phyloP scores from a whole-genome alignment of 1,140 invertebrate species.

The Zophobas atratus region DNA sequence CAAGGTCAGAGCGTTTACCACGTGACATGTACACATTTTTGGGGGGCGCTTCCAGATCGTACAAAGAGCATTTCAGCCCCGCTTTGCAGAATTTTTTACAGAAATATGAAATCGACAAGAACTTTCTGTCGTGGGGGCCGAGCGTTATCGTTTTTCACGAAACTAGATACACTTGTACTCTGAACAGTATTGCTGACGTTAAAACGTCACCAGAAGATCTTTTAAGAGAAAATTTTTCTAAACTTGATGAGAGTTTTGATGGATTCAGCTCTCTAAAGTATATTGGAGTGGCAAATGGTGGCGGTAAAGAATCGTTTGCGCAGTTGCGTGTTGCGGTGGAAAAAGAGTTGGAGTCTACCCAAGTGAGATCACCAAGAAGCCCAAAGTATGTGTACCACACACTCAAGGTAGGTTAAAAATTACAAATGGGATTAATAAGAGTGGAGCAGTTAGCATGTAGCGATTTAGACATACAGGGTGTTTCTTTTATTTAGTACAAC shows the following conservation, averaged over 20 bases:
- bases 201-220: slow-evolving; percentile 78
- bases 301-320: slow-evolving; percentile 73
- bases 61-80: slow-evolving; percentile 81
- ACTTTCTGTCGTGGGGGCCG: slow-evolving; percentile 75
- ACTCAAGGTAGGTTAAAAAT: slow-evolving; percentile 11
- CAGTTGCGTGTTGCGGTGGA: slow-evolving; percentile 70
- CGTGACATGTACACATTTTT: slow-evolving; percentile 87
- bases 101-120: slow-evolving; percentile 60
- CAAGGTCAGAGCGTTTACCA: slow-evolving; percentile 83
- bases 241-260: slow-evolving; percentile 76
- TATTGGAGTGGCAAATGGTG: slow-evolving; percentile 76
- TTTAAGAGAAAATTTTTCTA: slow-evolving; percentile 75
- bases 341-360: slow-evolving; percentile 77
- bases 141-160: slow-evolving; percentile 88
- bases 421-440: background rate
- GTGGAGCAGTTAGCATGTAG: no score
- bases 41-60: slow-evolving; percentile 83
- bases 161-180: slow-evolving; percentile 80
- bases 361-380: slow-evolving; percentile 77
- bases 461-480: no score
- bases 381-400: slow-evolving; percentile 40
- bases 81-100: slow-evolving; percentile 66
- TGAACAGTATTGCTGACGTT: slow-evolving; percentile 70
- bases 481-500: no score
- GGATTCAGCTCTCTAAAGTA: slow-evolving; percentile 84